Conservation (phyloP, 2,113 vertebrate species). For the Saguinus midas region DNA sequence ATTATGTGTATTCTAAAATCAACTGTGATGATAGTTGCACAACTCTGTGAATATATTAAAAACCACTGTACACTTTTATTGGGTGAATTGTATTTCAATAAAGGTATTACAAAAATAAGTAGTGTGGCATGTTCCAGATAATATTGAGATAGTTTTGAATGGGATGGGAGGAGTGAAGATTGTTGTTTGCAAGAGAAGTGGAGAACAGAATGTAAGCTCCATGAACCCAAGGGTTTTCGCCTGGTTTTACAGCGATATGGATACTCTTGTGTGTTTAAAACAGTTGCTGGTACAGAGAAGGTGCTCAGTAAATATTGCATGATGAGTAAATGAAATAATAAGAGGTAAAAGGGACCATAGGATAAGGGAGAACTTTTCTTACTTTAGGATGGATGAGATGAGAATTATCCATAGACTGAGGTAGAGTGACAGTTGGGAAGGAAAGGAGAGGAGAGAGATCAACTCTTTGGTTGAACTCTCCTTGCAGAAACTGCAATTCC, state of each 20-base stretch:
- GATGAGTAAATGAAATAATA: not conserved
- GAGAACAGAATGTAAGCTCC: not conserved
- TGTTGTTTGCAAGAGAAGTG: not conserved
- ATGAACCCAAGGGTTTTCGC: rapidly evolving
- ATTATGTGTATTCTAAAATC: not conserved
- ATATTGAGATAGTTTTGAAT: not conserved
- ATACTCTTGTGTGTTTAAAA: not conserved
- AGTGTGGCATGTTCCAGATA: rapidly evolving
- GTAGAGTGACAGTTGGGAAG: not conserved
- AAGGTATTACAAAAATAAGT: not conserved
- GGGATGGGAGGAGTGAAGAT: not conserved
- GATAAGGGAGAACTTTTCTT: not conserved
- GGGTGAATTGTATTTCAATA: not conserved
- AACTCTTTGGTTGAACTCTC: not conserved
- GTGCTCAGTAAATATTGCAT: not conserved
- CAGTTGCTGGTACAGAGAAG: not conserved
- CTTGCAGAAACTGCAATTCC: not conserved
- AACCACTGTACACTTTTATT: not conserved
- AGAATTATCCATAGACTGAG: not conserved
- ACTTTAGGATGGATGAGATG: not conserved
- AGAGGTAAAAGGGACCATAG: rapidly evolving
- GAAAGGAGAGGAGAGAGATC: not conserved
- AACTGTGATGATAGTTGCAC: not conserved
- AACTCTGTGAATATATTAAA: not conserved
- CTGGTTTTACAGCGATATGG: not conserved